Evolutionary conservation across 2,888 invertebrate genomes (phyloP), one percentile per base, ranked within the genome.

Genomic region (Agriotes lineatus): DNA sequence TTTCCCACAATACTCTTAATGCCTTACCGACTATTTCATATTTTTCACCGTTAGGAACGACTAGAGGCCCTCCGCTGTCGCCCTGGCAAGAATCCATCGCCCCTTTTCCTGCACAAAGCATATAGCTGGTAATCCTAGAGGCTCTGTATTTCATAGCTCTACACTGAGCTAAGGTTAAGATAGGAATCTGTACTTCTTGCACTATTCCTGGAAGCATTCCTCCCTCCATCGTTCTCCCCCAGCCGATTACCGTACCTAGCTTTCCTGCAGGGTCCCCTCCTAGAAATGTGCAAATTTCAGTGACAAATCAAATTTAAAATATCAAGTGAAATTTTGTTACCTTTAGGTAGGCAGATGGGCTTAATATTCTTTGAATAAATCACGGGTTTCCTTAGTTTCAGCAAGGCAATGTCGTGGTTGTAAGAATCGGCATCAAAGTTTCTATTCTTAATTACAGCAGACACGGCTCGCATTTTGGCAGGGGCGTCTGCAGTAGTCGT

Each of bases 41-140:
- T 82, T 90, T 93, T 67, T 93, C 92, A 30, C 91, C 92, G 74
- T 89, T 90, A 71, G 92, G 91, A 2, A 95, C 84, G 0, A 95
- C 85, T 44, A 95, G 85, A 0, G 95, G 95, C 0, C 95, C 95
- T 12, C 95, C 95, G 75, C 94, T 94, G 82, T 95, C 95, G 0
- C 95, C 95, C 84, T 95, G 95, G 78, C 95, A 96, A 0, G 95
- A 95, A 83, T 96, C 95, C 79, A 92, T 91, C 4, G 89, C 88
- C 1, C 93, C 92, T 71, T 90, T 88, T 10, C 95, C 95, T 6
- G 95, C 95, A 81, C 95, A 96, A 66, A 95, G 81, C 95, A 95
- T 95, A 78, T 93, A 94, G 62, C 89, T 87, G 6, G 94, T 95
- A 73, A 95, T 95, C 76, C 95, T 87, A 10, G 91, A 90, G 0